phyloP scores from a whole-genome alignment of 1,140 invertebrate genomes.

The Hirudo medicinalis region DNA sequence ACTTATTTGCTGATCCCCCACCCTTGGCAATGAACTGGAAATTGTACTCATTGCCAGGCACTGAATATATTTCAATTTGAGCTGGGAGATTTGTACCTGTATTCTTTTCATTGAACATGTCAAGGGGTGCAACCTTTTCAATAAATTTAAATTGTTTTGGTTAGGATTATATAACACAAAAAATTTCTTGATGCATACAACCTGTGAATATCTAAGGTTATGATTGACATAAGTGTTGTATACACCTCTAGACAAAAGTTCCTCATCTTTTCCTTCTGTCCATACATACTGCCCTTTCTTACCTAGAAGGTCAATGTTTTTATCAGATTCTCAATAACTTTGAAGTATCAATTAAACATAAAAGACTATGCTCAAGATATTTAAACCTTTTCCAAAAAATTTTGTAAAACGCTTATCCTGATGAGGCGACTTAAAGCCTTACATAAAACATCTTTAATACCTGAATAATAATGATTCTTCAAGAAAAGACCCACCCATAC shows the following conservation, averaged over 20 bases:
- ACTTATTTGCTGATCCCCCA: slow-evolving; percentile 43
- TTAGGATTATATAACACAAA: neutral
- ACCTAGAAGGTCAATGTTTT: slow-evolving; percentile 26
- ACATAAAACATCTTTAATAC: too few relatives aligned
- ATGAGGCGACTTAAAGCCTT: too few relatives aligned
- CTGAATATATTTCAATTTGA: slow-evolving; percentile 41
- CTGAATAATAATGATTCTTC: neutral
- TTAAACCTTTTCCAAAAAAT: too few relatives aligned
- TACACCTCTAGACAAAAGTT: slow-evolving; percentile 37
- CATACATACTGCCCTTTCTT: slow-evolving; percentile 43
- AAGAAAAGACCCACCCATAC: slow-evolving; percentile 34
- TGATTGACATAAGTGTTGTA: slow-evolving; percentile 41
- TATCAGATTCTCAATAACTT: too few relatives aligned
- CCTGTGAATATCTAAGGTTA: slow-evolving; percentile 42
- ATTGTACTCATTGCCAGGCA: slow-evolving; percentile 36
- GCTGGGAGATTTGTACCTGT: slow-evolving; percentile 42
- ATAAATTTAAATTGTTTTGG: neutral
- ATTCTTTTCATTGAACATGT: slow-evolving; percentile 42
- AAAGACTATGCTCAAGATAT: neutral
- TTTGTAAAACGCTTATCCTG: neutral
- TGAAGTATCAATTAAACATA: neutral
- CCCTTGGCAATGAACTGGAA: slow-evolving; percentile 43
- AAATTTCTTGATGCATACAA: slow-evolving; percentile 8
- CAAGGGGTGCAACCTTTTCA: slow-evolving; percentile 34
- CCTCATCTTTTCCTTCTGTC: slow-evolving; percentile 40